Conservation (phyloP, 2,113 vertebrate species). For the Capreolus pygargus region DNA sequence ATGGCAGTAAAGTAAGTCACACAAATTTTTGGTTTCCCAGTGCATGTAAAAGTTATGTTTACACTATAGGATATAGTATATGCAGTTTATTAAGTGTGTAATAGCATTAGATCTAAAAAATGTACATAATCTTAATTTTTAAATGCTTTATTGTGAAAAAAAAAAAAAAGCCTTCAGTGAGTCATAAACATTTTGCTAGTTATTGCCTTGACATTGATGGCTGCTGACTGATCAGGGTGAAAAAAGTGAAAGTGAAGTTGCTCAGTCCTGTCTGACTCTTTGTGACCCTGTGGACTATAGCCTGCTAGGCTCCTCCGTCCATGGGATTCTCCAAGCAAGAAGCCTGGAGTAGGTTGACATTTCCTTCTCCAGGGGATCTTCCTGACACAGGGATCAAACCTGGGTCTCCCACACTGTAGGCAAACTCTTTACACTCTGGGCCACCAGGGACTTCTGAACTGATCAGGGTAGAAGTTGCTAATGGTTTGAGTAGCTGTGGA, state of each 20-base stretch:
- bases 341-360: neutral
- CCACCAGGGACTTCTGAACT: neutral
- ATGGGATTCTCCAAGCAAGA: neutral
- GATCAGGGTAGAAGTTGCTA: neutral
- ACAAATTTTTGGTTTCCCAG: neutral
- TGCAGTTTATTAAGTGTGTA: neutral
- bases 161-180: neutral
- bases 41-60: neutral
- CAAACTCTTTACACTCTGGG: neutral
- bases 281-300: neutral
- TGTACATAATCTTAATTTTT: neutral
- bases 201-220: neutral
- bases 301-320: fast-evolving
- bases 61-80: neutral
- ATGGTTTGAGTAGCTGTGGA: neutral
- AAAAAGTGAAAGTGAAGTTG: neutral
- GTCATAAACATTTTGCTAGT: neutral
- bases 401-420: neutral
- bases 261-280: fast-evolving
- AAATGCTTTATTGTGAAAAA: neutral
- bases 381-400: neutral
- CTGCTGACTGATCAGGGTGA: neutral
- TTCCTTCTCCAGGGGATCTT: neutral
- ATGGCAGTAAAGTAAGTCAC: neutral
- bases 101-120: neutral